Evolutionary conservation across 2,113 vertebrate genomes (phyloP).

Genomic region (Pseudopodoces humilis): DNA sequence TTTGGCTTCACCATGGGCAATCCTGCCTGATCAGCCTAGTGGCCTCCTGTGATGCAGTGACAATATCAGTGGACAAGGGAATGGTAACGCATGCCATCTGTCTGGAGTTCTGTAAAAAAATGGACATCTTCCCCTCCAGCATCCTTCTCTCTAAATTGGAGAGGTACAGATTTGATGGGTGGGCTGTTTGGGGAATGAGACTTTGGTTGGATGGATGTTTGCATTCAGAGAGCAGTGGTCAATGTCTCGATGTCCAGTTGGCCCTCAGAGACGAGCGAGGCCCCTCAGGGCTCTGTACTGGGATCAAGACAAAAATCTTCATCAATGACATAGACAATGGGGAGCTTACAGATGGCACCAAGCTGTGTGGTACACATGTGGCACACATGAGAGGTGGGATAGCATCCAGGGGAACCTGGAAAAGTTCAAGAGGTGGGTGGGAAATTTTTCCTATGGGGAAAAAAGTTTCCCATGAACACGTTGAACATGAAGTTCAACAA

Average conservation of each 20-base stretch:
- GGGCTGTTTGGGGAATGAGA: neutral
- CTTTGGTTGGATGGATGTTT: neutral
- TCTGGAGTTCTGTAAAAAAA: neutral
- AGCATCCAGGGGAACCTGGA: neutral
- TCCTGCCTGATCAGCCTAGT: neutral
- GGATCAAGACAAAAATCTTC: neutral
- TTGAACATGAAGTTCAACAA: neutral
- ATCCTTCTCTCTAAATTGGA: neutral
- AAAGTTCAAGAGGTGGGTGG: neutral
- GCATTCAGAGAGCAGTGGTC: neutral
- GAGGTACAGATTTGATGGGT: neutral
- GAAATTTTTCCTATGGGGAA: neutral
- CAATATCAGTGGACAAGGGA: neutral
- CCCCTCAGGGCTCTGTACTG: neutral
- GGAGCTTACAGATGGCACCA: neutral
- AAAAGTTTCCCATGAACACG: too few relatives aligned
- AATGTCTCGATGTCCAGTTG: neutral
- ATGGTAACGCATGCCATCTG: neutral
- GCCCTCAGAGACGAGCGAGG: neutral
- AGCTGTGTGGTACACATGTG: neutral
- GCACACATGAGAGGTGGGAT: too few relatives aligned
- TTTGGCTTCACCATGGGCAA: neutral
- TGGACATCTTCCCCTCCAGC: neutral
- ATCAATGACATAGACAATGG: neutral
- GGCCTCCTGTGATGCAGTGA: neutral